Conservation (phyloP, 2,888 invertebrate genomes). For the Platycheirus albimanus region DNA sequence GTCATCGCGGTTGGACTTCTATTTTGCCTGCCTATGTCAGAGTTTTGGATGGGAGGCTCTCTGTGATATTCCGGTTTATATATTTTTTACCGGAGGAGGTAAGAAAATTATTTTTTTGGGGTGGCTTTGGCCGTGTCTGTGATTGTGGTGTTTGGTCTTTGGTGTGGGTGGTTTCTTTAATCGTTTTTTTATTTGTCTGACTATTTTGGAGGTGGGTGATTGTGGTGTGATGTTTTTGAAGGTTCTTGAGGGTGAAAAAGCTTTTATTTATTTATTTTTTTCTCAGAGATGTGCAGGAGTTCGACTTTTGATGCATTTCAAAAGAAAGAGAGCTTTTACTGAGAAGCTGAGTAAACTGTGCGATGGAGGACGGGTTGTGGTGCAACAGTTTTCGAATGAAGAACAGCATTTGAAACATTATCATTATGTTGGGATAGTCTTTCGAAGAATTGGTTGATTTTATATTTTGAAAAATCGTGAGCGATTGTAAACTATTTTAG, state of each 20-base stretch:
- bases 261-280: slow-evolving; percentile 24
- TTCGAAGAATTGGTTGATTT: not conserved
- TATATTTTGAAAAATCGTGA: too few relatives aligned
- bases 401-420: not conserved
- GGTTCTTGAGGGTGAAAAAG: slow-evolving; percentile 33
- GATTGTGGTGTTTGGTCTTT: too few relatives aligned
- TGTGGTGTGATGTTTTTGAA: slow-evolving; percentile 11
- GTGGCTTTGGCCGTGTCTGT: too few relatives aligned
- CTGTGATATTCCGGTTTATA: slow-evolving; percentile 87
- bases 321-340: slow-evolving; percentile 50
- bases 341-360: too few relatives aligned
- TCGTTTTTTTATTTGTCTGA: slow-evolving; percentile 24
- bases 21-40: slow-evolving; percentile 92
- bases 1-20: slow-evolving; percentile 89
- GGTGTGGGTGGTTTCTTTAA: slow-evolving; percentile 9
- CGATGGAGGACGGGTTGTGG: not conserved
- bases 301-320: slow-evolving; percentile 63
- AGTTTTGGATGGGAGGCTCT: slow-evolving; percentile 92
- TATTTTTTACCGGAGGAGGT: slow-evolving; percentile 79
- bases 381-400: not conserved
- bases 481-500: too few relatives aligned
- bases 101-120: too few relatives aligned
- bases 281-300: slow-evolving; percentile 63
- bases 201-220: not conserved
- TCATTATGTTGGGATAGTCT: not conserved